These are phyloP conservation scores for Drosophila arizonae DNA, from an alignment of 1,140 invertebrate species.

Conservation along the genomic window DNA sequence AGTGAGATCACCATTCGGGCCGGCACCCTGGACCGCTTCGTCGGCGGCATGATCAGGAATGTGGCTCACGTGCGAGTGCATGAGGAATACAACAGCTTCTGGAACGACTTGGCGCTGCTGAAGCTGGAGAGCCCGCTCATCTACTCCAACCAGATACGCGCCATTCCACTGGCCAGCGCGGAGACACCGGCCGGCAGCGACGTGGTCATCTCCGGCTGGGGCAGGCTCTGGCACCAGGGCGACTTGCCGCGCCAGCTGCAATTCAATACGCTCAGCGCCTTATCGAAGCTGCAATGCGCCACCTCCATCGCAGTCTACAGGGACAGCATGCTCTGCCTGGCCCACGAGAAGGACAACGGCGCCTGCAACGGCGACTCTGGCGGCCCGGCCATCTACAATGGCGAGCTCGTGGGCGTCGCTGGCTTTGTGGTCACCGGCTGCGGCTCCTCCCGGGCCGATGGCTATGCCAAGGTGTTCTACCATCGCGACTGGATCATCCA, in stretches of 20 bases:
- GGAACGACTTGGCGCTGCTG: slow-evolving; percentile 84
- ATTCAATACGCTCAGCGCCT: slow-evolving; percentile 48
- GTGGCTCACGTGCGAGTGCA: slow-evolving; percentile 69
- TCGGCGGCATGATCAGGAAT: slow-evolving; percentile 42
- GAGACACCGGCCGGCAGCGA: slow-evolving; percentile 45
- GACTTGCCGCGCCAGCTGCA: slow-evolving; percentile 49
- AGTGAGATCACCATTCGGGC: slow-evolving; percentile 43
- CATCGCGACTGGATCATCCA: slow-evolving; percentile 83
- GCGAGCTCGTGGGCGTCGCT: slow-evolving; percentile 52
- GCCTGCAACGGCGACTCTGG: slow-evolving; percentile 58
- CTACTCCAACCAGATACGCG: slow-evolving; percentile 70
- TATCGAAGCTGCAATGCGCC: slow-evolving; percentile 25
- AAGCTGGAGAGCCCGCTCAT: slow-evolving; percentile 67
- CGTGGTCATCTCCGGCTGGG: slow-evolving; percentile 83
- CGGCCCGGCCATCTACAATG: slow-evolving; percentile 51
- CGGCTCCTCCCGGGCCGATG: slow-evolving; percentile 71
- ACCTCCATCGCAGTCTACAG: slow-evolving; percentile 22
- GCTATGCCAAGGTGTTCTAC: slow-evolving; percentile 83
- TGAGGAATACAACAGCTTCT: slow-evolving; percentile 59
- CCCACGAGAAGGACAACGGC: slow-evolving; percentile 41
- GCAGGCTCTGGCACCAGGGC: slow-evolving; percentile 64
- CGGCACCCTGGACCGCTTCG: slow-evolving; percentile 45
- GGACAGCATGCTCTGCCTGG: slow-evolving; percentile 53
- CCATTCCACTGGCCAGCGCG: slow-evolving; percentile 60
- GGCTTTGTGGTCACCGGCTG: slow-evolving; percentile 44